Conservation (phyloP, 2,888 invertebrate genomes). For the Oegoconia quadripuncta region DNA sequence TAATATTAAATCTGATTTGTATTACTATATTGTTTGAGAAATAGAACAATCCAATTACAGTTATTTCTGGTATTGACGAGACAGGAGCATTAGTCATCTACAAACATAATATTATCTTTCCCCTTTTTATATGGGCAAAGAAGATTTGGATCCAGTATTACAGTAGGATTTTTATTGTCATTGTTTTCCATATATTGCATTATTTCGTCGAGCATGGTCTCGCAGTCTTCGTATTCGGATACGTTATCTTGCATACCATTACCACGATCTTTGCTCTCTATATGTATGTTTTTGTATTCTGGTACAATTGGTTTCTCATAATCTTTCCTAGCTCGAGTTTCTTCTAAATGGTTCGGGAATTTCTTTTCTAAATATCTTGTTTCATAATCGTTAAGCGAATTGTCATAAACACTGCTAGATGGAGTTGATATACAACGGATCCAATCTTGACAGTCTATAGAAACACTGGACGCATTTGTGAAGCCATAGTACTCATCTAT, state of each 20-base stretch:
- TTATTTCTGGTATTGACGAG: too few relatives aligned
- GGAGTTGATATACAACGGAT: slow-evolving; percentile 51
- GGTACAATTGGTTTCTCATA: background rate
- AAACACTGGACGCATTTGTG: slow-evolving; percentile 57
- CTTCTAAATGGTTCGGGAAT: slow-evolving; percentile 34
- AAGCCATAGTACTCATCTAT: slow-evolving; percentile 54
- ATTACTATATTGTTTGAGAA: too few relatives aligned
- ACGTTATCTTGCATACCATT: slow-evolving; percentile 13
- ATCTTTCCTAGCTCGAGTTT: slow-evolving; percentile 21
- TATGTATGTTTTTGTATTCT: slow-evolving; percentile 1
- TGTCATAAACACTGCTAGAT: slow-evolving; percentile 50
- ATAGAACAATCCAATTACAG: too few relatives aligned
- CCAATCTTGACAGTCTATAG: slow-evolving; percentile 63
- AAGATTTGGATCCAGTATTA: slow-evolving; percentile 39
- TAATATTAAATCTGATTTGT: too few relatives aligned
- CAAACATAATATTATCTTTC: slow-evolving; percentile 54
- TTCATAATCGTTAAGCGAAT: slow-evolving; percentile 49
- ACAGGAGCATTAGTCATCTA: slow-evolving; percentile 34
- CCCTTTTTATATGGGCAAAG: slow-evolving; percentile 54
- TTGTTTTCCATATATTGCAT: slow-evolving; percentile 55
- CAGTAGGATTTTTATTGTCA: slow-evolving; percentile 27
- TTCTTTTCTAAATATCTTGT: slow-evolving; percentile 40
- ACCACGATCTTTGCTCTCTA: background rate
- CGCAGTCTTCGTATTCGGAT: slow-evolving; percentile 33
- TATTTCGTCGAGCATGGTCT: slow-evolving; percentile 65